phyloP scores from a whole-genome alignment of 2,797 vertebrate genomes.

The Sebastes kiyomatsui region DNA sequence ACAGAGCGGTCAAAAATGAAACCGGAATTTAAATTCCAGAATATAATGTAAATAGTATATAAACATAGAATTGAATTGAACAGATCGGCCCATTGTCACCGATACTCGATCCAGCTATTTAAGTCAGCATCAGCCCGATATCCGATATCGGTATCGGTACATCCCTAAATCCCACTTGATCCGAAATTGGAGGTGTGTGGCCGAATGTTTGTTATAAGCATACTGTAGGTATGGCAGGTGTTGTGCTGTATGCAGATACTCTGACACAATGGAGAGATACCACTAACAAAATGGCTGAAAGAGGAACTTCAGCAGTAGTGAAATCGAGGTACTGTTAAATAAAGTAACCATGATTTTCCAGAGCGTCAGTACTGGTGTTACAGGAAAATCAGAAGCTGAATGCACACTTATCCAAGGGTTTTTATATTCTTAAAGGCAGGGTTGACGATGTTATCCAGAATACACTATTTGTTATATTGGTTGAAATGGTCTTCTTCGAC shows the following conservation, averaged over 20 bases:
- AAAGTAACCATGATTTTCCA: neutral
- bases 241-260: neutral
- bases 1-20: fast-evolving
- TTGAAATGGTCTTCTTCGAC: too few relatives aligned
- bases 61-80: too few relatives aligned
- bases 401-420: neutral
- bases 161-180: too few relatives aligned
- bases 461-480: too few relatives aligned
- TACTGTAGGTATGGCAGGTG: neutral
- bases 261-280: neutral
- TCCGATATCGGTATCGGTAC: too few relatives aligned
- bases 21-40: too few relatives aligned
- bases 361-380: neutral
- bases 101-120: too few relatives aligned
- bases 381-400: neutral
- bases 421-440: neutral
- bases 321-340: neutral
- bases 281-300: too few relatives aligned
- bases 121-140: too few relatives aligned
- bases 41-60: too few relatives aligned
- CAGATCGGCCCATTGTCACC: too few relatives aligned
- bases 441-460: too few relatives aligned
- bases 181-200: neutral
- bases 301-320: neutral
- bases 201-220: neutral